Evolutionary conservation across 1,140 invertebrate genomes (phyloP).

Genomic region (Lordiphosa stackelbergi): DNA sequence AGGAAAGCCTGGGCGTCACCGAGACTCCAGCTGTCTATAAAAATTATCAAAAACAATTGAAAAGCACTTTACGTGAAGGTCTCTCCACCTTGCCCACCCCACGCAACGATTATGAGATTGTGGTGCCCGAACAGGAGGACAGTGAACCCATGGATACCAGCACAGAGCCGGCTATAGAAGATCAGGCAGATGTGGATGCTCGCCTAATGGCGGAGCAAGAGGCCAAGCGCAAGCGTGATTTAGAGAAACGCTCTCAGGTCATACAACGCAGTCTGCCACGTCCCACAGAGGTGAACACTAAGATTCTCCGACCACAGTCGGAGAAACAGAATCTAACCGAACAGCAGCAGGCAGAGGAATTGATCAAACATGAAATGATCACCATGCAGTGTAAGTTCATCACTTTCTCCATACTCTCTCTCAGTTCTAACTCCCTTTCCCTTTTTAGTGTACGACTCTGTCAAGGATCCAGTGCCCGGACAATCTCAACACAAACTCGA

Average conservation of each 20-base stretch:
- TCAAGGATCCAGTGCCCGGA: slow-evolving; percentile 81
- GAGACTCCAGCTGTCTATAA: slow-evolving; percentile 82
- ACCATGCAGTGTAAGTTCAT: slow-evolving; percentile 85
- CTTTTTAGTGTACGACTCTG: slow-evolving; percentile 85
- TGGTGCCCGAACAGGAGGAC: slow-evolving; percentile 92
- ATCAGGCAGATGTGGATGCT: slow-evolving; percentile 94
- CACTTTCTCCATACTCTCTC: too few relatives aligned
- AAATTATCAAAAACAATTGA: slow-evolving; percentile 84
- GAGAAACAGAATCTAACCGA: slow-evolving; percentile 88
- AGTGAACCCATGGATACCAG: slow-evolving; percentile 79
- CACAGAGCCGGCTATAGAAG: slow-evolving; percentile 81
- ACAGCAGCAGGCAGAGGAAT: slow-evolving; percentile 95
- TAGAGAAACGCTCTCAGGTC: slow-evolving; percentile 89
- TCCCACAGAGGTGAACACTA: slow-evolving; percentile 90
- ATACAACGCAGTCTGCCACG: slow-evolving; percentile 94
- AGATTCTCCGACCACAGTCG: slow-evolving; percentile 85
- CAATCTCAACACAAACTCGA: slow-evolving; percentile 77
- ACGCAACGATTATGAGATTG: slow-evolving; percentile 98
- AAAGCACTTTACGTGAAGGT: slow-evolving; percentile 85
- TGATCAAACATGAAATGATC: slow-evolving; percentile 98
- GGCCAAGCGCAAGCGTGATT: slow-evolving; percentile 78
- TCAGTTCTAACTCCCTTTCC: too few relatives aligned
- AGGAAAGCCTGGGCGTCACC: slow-evolving; percentile 84
- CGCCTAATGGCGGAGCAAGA: slow-evolving; percentile 76
- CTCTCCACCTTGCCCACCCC: slow-evolving; percentile 91